Evolutionary conservation across 2,888 invertebrate genomes (phyloP).

Genomic region (Diaphora mendica): DNA sequence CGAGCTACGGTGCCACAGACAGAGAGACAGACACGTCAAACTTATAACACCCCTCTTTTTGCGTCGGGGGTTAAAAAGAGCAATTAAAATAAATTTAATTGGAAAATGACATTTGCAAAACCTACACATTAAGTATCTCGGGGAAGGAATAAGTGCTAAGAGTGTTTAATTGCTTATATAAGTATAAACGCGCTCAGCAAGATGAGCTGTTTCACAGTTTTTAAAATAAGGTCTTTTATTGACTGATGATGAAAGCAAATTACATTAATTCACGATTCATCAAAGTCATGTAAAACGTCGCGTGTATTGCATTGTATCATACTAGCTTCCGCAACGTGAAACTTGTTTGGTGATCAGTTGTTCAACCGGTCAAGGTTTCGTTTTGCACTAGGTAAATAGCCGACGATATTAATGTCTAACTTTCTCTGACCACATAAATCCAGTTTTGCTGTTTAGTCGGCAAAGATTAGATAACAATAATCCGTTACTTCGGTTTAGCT

Average conservation of each 20-base stretch:
- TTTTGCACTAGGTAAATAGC: constrained; percentile 40
- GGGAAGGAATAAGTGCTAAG: neutral
- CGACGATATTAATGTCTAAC: constrained; percentile 48
- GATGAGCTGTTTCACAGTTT: neutral
- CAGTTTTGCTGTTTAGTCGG: constrained; percentile 27
- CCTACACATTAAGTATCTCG: neutral
- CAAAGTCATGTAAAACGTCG: constrained; percentile 24
- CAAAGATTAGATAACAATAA: constrained; percentile 7
- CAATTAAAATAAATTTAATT: neutral
- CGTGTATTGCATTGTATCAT: constrained; percentile 25
- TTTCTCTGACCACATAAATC: constrained; percentile 49
- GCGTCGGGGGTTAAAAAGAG: too few relatives aligned
- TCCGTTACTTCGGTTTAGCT: neutral
- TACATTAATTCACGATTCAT: constrained; percentile 10
- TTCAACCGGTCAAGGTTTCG: constrained; percentile 54
- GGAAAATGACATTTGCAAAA: neutral
- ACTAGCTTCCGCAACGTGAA: constrained; percentile 41
- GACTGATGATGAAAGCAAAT: neutral
- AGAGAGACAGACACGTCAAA: too few relatives aligned
- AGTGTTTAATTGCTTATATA: neutral
- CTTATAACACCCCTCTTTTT: too few relatives aligned
- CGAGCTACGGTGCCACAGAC: too few relatives aligned
- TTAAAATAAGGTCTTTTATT: neutral
- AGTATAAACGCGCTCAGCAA: neutral
- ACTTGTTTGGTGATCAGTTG: constrained; percentile 47